phyloP scores from a whole-genome alignment of 2,797 vertebrate genomes.

The Lepilemur septentrionalis region DNA sequence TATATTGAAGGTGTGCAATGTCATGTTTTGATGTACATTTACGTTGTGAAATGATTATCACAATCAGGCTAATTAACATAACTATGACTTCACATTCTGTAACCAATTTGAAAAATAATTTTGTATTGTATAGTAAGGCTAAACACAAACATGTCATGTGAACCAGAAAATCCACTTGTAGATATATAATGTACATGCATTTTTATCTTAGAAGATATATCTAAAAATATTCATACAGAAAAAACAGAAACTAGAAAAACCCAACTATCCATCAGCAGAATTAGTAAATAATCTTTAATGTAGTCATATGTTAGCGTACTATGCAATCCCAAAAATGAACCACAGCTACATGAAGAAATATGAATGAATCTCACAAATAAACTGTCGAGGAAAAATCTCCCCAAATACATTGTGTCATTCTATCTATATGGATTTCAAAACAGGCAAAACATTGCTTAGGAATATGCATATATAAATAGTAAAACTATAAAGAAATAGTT shows the following conservation, averaged over 20 bases:
- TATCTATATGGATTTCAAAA: neutral
- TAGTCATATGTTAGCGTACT: neutral
- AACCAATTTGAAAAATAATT: neutral
- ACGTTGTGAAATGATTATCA: too few relatives aligned
- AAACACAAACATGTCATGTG: neutral
- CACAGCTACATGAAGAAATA: neutral
- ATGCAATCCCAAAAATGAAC: neutral
- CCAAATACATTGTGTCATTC: neutral
- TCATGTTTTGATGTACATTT: too few relatives aligned
- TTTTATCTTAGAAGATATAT: neutral
- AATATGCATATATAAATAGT: neutral
- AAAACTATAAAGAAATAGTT: neutral
- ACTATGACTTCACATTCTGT: too few relatives aligned
- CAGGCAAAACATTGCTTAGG: neutral
- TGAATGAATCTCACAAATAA: neutral
- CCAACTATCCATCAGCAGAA: neutral
- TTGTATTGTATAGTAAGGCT: neutral
- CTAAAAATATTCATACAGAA: neutral
- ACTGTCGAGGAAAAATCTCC: neutral
- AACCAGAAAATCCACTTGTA: neutral
- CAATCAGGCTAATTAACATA: too few relatives aligned
- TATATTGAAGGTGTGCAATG: too few relatives aligned
- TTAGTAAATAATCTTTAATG: neutral
- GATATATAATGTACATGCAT: too few relatives aligned
- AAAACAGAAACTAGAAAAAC: neutral